Conservation (phyloP, 1,140 invertebrate species). For the Trichogramma pretiosum region DNA sequence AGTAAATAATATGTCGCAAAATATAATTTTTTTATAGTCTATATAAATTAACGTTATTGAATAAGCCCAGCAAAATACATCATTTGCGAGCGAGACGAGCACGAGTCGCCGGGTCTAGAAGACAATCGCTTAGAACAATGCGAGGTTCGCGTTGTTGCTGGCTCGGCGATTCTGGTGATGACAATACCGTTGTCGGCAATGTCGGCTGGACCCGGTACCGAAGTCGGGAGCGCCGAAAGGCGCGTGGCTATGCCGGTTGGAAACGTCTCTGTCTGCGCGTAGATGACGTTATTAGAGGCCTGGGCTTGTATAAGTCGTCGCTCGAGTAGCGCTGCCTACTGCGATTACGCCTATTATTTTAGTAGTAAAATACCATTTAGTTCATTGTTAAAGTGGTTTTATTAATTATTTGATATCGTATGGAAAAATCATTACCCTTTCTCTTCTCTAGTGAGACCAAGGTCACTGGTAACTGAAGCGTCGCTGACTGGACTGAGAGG, state of each 20-base stretch:
- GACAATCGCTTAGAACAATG: slow-evolving; percentile 3
- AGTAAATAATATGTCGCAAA: too few species aligned
- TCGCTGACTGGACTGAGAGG: slow-evolving; percentile 44
- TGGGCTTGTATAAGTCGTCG: slow-evolving; percentile 61
- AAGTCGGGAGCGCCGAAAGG: neutral
- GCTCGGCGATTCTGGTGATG: too few species aligned
- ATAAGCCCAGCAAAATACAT: too few species aligned
- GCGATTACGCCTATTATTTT: slow-evolving; percentile 32
- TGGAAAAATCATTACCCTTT: slow-evolving; percentile 31
- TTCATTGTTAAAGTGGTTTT: neutral
- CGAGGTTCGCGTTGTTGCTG: slow-evolving; percentile 5
- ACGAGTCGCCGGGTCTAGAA: neutral
- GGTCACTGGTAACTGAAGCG: slow-evolving; percentile 40
- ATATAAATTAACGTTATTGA: too few species aligned
- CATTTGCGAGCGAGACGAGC: too few species aligned
- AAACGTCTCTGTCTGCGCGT: slow-evolving; percentile 40
- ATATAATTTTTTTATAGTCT: too few species aligned
- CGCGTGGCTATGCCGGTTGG: slow-evolving; percentile 36
- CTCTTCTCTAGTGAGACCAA: slow-evolving; percentile 35
- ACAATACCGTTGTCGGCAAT: too few species aligned
- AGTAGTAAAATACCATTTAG: slow-evolving; percentile 9
- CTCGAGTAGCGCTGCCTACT: slow-evolving; percentile 54
- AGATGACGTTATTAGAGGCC: slow-evolving; percentile 47
- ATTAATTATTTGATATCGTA: neutral
- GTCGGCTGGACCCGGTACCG: too few species aligned